Conservation (phyloP, 2,113 vertebrate genomes). For the Mixornis gularis region DNA sequence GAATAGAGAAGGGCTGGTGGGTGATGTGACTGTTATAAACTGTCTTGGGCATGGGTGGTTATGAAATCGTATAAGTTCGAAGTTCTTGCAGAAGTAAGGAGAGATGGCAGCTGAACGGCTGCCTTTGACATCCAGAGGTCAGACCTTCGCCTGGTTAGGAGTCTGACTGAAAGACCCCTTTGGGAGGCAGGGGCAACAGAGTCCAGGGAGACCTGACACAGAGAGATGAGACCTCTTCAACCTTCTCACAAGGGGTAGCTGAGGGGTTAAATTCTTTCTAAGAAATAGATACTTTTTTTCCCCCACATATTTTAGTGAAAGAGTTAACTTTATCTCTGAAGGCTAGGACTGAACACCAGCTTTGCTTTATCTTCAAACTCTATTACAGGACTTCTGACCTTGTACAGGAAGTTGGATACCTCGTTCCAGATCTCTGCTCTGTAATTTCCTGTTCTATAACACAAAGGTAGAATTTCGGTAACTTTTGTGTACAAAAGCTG, state of each 20-base stretch:
- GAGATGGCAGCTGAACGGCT: fast-evolving
- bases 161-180: neutral
- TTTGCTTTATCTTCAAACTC: neutral
- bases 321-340: neutral
- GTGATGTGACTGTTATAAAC: neutral
- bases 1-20: neutral
- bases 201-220: too few species aligned
- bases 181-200: neutral
- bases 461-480: neutral
- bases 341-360: neutral
- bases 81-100: neutral
- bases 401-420: neutral
- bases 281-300: neutral
- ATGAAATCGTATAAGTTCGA: neutral
- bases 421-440: neutral
- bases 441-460: neutral
- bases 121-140: neutral
- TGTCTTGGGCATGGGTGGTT: too few species aligned
- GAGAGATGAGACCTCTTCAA: neutral
- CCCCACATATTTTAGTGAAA: neutral
- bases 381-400: neutral
- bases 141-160: neutral
- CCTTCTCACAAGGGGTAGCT: too few species aligned
- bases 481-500: neutral
- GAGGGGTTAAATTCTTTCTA: neutral